Base-by-base conservation (phyloP, 2,888 invertebrate genomes). In the Cryptophagus acutangulus region DNA sequence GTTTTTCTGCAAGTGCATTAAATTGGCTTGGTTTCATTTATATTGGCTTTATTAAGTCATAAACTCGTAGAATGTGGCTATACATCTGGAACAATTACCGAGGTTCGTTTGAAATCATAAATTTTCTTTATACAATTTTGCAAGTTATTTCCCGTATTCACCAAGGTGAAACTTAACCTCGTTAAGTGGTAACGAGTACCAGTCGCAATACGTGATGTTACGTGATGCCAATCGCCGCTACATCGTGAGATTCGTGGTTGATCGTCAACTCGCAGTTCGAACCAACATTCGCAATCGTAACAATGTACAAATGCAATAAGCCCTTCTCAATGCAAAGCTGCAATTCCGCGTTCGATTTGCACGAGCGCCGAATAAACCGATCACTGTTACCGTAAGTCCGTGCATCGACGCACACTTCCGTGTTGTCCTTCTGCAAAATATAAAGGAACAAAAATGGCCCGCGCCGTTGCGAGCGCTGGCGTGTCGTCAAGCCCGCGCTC, bases 371-470 rank as follows among this genome's bases (percentile, higher is more conserved):
- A 1, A 94, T 87, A 64, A 92, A 95, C 40, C 84, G 70, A 0
- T 94, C 93, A 64, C 89, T 89, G 66, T 93, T 94, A 6, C 94
- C 95, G 60, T 91, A 94, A 1, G 89, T 88, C 58, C 92, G 79
- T 2, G 94, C 90, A 63, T 95, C 95, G 14, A 95, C 89, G 65
- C 91, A 91, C 33, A 70, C 84, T 61, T 90, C 90, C 2, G 87
- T 86, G 46, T 85, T 85, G 56, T 89, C 86, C 48, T 82, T 82
- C 1, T 84, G 83, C 55, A 91, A 70, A 31, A 87, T 82, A 61
- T 92, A 89, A 66, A 88, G 89, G 68, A 91, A 90, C 26, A 90
- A 79, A 63, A 88, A 90, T 0, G 89, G 89, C 0, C 88, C 87
- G 0, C 88, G 87, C 40, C 78, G 76, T 57, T 86, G 86, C 1